A percentile compares a stretch with the other conserved stretches of the same genome.
These are phyloP conservation scores for Cactoblastis cactorum DNA, from an alignment of 2,888 invertebrate genomes.

Conservation along the genomic window DNA sequence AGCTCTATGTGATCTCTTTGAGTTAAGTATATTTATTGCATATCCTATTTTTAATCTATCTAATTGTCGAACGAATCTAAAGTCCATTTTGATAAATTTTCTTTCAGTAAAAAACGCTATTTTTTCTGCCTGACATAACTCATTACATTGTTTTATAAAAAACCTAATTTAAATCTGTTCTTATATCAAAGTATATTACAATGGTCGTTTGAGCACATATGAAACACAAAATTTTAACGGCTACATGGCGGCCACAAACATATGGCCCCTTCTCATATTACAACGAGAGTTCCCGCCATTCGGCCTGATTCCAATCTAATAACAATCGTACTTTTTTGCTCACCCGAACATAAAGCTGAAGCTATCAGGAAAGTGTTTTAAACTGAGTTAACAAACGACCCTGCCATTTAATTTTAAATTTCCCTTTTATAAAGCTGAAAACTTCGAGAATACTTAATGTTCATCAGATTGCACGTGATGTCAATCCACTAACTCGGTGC, in stretches of 20 bases:
- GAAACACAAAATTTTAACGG: not conserved
- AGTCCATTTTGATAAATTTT: no score
- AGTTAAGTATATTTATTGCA: no score
- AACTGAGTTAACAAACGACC: constrained; percentile 2
- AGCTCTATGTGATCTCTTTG: no score
- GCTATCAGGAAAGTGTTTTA: constrained; percentile 2
- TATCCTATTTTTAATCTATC: no score
- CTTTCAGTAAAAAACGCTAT: no score
- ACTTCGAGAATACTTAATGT: not conserved
- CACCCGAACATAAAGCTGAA: constrained; percentile 1
- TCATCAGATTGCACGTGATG: not conserved
- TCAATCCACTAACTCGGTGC: not conserved
- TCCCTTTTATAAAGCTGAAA: not conserved
- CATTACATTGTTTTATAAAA: no score
- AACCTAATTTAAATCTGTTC: not conserved
- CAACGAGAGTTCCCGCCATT: not conserved
- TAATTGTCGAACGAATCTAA: no score
- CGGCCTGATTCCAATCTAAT: constrained; percentile 2
- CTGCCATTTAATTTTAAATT: not conserved
- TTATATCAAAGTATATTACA: not conserved
- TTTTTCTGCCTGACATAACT: no score
- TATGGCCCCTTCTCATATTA: constrained; percentile 5
- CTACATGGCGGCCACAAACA: not conserved
- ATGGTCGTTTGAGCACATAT: not conserved
- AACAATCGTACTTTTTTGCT: constrained; percentile 5